Evolutionary conservation across 2,888 invertebrate species (phyloP), one percentile per base, ranked within the genome.

Genomic region (Hypselothyrea guttata): DNA sequence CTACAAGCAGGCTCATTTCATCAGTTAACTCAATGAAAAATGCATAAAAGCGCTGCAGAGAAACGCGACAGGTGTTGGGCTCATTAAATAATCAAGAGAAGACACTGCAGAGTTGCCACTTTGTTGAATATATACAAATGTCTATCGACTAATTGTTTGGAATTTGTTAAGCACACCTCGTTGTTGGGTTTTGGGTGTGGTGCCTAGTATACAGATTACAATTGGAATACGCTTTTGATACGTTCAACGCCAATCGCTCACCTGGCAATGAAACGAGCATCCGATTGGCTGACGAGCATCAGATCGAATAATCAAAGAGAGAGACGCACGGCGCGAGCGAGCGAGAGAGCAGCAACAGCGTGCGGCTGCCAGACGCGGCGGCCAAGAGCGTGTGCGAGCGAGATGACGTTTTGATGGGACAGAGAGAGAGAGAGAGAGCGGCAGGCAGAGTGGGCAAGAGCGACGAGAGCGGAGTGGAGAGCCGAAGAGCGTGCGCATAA

Each of bases 21-120:
- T 79, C 83, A 79, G 79, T 72, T 73, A 79, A 79, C 78, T 83
- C 76, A 79, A 79, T 79, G 83, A 83, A 79, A 83, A 79, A 77
- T 69, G 62, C 81, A 77, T 81, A 71, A 83, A 69, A 83, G 63
- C 62, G 61, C 64, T 31, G 4, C 28, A 31, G 35, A 27, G 40
- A 51, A 59, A 48, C 40, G 47, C 79, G 71, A 74, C 78, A 79
- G 78, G 83, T 79, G 78, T 69, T 63, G 28, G 4, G 71, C 64
- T 62, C 37, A 79, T 79, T 72, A 79, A 82, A 49, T 49, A 45
- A 48, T 54, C 31, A 30, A 37, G 38, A 31, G 46, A 13, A 34
- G 16, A n/a, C 15, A 30, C 53, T 18, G n/a, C 9, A 35, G 4
- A 2, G 8, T 35, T 9, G 41, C n/a, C 22, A 15, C n/a, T 12